Conservation (phyloP, 2,888 invertebrate genomes). For the Apeira syringaria region DNA sequence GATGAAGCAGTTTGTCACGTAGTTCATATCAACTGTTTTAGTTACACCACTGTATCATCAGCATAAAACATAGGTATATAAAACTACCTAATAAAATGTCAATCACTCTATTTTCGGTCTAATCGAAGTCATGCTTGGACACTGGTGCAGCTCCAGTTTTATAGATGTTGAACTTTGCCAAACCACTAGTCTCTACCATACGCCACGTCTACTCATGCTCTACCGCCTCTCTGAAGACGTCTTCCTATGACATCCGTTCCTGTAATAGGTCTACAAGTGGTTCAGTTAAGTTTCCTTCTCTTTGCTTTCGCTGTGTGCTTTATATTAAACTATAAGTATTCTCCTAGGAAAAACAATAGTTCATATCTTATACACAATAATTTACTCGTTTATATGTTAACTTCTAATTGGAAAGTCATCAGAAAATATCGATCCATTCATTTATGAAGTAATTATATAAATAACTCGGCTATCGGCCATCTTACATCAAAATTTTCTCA, state of each 20-base stretch:
- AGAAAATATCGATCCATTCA: too few relatives aligned
- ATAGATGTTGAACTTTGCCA: slow-evolving; percentile 13
- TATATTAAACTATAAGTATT: slow-evolving; percentile 15
- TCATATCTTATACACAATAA: slow-evolving; percentile 11
- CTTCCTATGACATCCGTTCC: not conserved
- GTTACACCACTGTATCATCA: too few relatives aligned
- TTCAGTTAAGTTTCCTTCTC: slow-evolving; percentile 30
- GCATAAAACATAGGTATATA: too few relatives aligned
- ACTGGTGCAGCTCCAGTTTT: slow-evolving; percentile 10
- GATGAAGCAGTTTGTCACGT: too few relatives aligned
- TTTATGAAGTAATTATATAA: too few relatives aligned
- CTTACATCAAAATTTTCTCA: not conserved
- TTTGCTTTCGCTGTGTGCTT: slow-evolving; percentile 39
- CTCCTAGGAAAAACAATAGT: not conserved
- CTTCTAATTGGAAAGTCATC: not conserved
- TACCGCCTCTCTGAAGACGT: not conserved
- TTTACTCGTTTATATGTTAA: slow-evolving; percentile 15
- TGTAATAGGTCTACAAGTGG: slow-evolving; percentile 17
- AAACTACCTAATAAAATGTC: too few relatives aligned
- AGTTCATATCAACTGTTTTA: too few relatives aligned
- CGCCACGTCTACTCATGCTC: not conserved
- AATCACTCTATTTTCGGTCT: too few relatives aligned
- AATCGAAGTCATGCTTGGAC: too few relatives aligned
- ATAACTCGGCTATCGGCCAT: too few relatives aligned
- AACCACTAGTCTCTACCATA: slow-evolving; percentile 5